Evolutionary conservation across 1,140 invertebrate genomes (phyloP).

Genomic region (Drosophila bocqueti): DNA sequence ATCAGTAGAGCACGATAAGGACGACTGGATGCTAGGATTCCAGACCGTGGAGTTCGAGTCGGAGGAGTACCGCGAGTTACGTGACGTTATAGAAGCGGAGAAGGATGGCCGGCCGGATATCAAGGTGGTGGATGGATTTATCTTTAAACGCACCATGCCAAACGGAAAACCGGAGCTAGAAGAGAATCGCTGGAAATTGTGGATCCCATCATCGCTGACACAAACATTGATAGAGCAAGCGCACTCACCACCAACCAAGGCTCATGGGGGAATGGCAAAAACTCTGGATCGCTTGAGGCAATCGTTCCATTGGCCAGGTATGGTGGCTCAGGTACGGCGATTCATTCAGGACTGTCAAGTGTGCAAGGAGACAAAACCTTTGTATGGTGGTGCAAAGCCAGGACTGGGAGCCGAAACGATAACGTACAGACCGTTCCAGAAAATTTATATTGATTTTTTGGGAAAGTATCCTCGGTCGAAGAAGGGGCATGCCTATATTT

Average conservation of each 20-base stretch:
- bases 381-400: background rate
- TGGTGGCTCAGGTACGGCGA: background rate
- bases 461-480: slow-evolving; percentile 7
- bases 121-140: background rate
- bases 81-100: too few relatives aligned
- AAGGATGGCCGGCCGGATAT: background rate
- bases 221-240: background rate
- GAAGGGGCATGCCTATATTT: slow-evolving; percentile 6
- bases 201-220: background rate
- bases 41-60: slow-evolving; percentile 6
- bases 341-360: background rate
- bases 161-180: background rate
- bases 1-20: too few relatives aligned
- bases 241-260: background rate
- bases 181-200: slow-evolving; percentile 9
- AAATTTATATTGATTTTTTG: background rate
- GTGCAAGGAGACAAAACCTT: background rate
- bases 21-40: background rate
- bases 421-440: slow-evolving; percentile 9
- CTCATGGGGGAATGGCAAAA: background rate
- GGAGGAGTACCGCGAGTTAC: background rate
- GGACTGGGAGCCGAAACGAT: background rate
- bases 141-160: background rate
- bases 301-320: slow-evolving; percentile 6
- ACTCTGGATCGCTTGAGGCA: background rate